Base-by-base conservation (phyloP, 2,113 vertebrate genomes). In the Chionodraco myersi region DNA sequence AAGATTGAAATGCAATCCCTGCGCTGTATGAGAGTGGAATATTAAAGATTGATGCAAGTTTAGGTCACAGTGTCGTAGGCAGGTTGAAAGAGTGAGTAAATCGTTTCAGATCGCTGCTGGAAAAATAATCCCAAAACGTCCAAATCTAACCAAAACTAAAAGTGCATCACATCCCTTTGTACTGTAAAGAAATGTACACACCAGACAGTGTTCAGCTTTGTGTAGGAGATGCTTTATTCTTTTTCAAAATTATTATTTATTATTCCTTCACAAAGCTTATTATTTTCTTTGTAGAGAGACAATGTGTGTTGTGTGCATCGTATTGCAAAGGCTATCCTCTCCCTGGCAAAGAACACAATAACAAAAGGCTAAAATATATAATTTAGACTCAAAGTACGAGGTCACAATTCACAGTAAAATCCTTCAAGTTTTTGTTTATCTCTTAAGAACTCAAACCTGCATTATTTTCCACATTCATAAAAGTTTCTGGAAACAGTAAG, bases 321-420 rank as follows among this genome's bases (percentile, higher is more conserved):
- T 96, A 95, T 94, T 67, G 84, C 73, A 89, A 85, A 89, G 57
- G 73, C 81, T 80, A 78, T 75, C 89, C 91, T 91, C 92, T 30
- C 91, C 92, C 93, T 92, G 95, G 95, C 95, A 86, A 91, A 90
- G 57, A 88, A 80, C 77, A 84, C 84, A 88, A 87, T 74, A 91
- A 91, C 79, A 91, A 88, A 96, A 97, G 93, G 93, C 93, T 95
- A 92, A 93, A 57, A 36, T 63, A 62, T 51, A 68, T 36, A 53
- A 53, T 53, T 68, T 68, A 97, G 96, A 96, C 92, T 94, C 94
- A 91, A 95, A 91, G 95, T 97, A 96, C 96, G 97, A 99, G 97
- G 97, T 98, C 97, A 98, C 96, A 96, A 95, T 98, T 99, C 97
- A 99, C 97, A 98, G 97, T 98, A 97, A 93, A 97, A 96, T 95